Evolutionary conservation across 2,888 invertebrate species (phyloP).

Genomic region (Agriopis aurantiaria): DNA sequence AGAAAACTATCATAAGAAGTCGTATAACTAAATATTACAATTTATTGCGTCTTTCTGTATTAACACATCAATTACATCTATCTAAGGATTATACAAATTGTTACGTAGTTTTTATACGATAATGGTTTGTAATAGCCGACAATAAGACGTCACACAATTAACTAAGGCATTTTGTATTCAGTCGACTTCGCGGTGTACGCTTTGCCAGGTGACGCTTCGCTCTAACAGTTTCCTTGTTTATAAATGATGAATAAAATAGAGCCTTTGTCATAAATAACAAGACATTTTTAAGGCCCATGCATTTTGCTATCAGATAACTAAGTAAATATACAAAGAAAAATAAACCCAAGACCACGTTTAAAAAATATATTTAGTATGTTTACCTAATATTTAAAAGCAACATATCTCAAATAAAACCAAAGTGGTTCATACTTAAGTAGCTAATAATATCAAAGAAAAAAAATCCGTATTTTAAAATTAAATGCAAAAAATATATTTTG

Average conservation of each 20-base stretch:
- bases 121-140: constrained; percentile 15
- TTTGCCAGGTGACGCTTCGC: constrained; percentile 22
- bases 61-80: constrained; percentile 5
- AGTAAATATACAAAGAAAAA: too few species aligned
- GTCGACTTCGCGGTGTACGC: constrained; percentile 3
- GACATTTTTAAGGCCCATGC: background rate
- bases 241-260: constrained; percentile 24
- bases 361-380: too few species aligned
- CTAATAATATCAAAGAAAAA: too few species aligned
- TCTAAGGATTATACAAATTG: constrained; percentile 8
- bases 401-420: too few species aligned
- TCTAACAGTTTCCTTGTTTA: constrained; percentile 42
- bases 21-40: background rate
- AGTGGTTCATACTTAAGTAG: background rate
- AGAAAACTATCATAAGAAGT: background rate
- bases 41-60: constrained; percentile 2
- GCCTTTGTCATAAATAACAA: constrained; percentile 7
- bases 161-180: constrained; percentile 40
- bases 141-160: constrained; percentile 29
- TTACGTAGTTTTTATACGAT: constrained; percentile 11
- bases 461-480: too few species aligned
- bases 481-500: background rate
- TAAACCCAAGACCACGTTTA: too few species aligned
- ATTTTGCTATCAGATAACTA: too few species aligned
- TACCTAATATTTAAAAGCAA: background rate